phyloP scores from a whole-genome alignment of 37 sponge, comb jelly and placozoan species.

The Chondrilla cf. caribensis region DNA sequence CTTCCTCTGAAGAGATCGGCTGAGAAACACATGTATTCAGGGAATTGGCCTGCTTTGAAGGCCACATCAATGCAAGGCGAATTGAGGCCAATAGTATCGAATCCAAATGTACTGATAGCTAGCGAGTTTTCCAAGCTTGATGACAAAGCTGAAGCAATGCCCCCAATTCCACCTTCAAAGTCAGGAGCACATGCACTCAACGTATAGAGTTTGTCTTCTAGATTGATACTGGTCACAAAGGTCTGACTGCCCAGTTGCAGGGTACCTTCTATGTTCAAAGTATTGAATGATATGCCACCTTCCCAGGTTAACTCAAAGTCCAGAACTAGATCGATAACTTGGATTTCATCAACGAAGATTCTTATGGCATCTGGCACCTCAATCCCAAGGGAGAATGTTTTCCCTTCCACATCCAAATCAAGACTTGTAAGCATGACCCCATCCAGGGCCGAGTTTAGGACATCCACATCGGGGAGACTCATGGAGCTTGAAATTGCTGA shows the following conservation, averaged over 20 bases:
- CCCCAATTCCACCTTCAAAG: not conserved
- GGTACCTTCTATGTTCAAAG: not conserved
- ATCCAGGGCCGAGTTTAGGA: not conserved
- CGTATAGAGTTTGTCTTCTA: not conserved
- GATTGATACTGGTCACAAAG: not conserved
- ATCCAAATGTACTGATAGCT: not conserved
- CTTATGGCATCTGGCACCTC: not conserved
- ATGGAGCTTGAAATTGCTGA: not conserved
- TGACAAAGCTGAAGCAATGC: not conserved
- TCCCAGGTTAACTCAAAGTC: not conserved
- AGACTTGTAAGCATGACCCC: not conserved
- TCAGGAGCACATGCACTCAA: constrained; percentile 14
- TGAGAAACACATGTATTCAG: constrained; percentile 16
- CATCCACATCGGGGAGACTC: not conserved
- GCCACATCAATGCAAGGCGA: not conserved
- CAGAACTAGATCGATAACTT: not conserved
- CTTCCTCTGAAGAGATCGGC: not conserved
- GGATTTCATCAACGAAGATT: not conserved
- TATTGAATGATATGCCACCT: not conserved
- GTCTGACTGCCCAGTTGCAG: not conserved
- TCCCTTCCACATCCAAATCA: not conserved
- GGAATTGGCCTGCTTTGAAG: not conserved
- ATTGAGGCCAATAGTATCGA: not conserved
- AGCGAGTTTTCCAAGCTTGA: not conserved
- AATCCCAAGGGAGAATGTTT: not conserved